Base-by-base conservation (phyloP, 2,113 vertebrate genomes). In the Centropus unirufus region DNA sequence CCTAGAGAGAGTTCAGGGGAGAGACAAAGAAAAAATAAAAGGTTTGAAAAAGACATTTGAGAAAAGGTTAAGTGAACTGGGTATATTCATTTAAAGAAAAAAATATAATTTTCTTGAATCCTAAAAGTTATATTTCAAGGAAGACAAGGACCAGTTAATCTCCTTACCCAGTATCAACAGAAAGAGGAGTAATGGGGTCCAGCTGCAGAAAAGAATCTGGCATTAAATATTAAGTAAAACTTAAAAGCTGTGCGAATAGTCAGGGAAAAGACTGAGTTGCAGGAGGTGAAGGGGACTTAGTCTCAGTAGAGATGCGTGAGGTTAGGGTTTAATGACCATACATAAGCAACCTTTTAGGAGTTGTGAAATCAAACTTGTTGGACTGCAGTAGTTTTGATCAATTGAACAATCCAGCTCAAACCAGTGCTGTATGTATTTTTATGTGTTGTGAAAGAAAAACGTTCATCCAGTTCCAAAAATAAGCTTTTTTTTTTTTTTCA, bases 281-380 rank as follows among this genome's bases (percentile, higher is more conserved):
- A 46, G 51, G 9, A 8, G 9, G 6, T 30, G 19, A 83, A 72
- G 11, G 40, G 36, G 29, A 93, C 61, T 66, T 64, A 5, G 19
- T 58, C 18, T 84, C 52, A 3, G 5, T 17, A 81, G 52, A 81
- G 17, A 36, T 67, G 80, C n/a, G 44, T 0, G 0, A 26, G 23
- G 14, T 77, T 63, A 64, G 26, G 17, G 4, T 61, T 87, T 89
- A 39, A 42, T n/a, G 72, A 4, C 19, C 24, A 44, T 47, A 69
- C 27, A 58, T 79, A 84, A 84, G 3, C 32, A 83, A 14, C 47
- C 1, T 44, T 86, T 83, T 20, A 76, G 34, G 5, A 5, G 22
- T 49, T 40, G 15, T 69, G 34, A 78, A 96, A 49, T 82, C 26
- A 86, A 51, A n/a, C n/a, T 64, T 73, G 4, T n/a, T 70, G 16